Evolutionary conservation across 1,140 invertebrate species (phyloP), one percentile per base, ranked within the genome.

Genomic region (Chlorops oryzae): DNA sequence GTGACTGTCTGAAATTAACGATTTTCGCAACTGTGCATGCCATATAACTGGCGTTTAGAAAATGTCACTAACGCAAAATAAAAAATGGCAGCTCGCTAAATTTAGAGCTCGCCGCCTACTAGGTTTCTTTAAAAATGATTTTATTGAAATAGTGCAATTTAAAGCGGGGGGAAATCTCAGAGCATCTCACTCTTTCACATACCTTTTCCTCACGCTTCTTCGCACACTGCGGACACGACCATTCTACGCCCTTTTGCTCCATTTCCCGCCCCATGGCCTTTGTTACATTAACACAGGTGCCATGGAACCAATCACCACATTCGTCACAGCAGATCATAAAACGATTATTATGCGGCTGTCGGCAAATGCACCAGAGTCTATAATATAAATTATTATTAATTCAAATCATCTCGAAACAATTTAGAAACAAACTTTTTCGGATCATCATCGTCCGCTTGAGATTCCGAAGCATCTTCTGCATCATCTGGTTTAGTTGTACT

Each of bases 281-380:
- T 13, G 90, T 93, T 5, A 97, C 86, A 52, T 90, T 90, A 5
- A 97, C 93, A 76, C 93, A 97, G 62, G 88, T 91, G 6, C 94
- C 94, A 73, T 98, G 95, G 66, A 92, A 98, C 94, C 94, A 98
- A 62, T 96, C 92, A 70, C 95, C 88, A 73, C 94, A 98, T 2
- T 81, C 80, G 73, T 98, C 95, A 72, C 95, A 98, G 67, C 91
- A 93, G 63, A 98, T 97, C 95, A 98, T 98, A 70, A 97, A 97
- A 24, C 92, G 80, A 74, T 96, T 94, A 61, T 94, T 92, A 70
- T 97, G 92, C 1, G 93, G 94, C 62, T 92, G 88, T 60, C 87
- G 85, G 69, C 94, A 98, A 62, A 96, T 89, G 72, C 94, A 98
- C 92, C 93, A 97, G 20, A 96, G 75, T 73, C 88, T 86, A 57